These are phyloP conservation scores for Elysia crispata DNA, from an alignment of 2,888 invertebrate genomes.

Conservation along the genomic window DNA sequence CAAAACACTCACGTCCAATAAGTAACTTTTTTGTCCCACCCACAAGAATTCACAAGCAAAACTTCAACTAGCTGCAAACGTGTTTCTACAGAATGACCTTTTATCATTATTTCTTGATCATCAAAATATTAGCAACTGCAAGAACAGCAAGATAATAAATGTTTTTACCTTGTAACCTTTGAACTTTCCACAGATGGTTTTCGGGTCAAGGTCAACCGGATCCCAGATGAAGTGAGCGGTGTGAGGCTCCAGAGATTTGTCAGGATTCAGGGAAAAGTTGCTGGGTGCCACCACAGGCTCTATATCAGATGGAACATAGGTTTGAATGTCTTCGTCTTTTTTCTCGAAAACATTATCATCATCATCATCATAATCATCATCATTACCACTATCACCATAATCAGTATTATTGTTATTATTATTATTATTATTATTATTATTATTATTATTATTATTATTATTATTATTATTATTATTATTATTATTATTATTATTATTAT, in stretches of 20 bases:
- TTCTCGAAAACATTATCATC: neutral
- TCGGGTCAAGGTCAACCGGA: slow-evolving; percentile 64
- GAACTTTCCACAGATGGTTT: slow-evolving; percentile 66
- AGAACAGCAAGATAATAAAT: too few species aligned
- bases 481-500: neutral
- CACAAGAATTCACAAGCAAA: too few species aligned
- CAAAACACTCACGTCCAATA: too few species aligned
- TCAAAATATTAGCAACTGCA: too few species aligned
- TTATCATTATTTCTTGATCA: too few species aligned
- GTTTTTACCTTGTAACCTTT: slow-evolving; percentile 67
- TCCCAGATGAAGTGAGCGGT: slow-evolving; percentile 73
- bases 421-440: slow-evolving; percentile 13
- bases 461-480: slow-evolving; percentile 1
- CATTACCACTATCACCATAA: slow-evolving; percentile 28
- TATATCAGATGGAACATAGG: slow-evolving; percentile 53
- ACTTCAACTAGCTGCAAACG: too few species aligned
- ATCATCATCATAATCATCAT: slow-evolving; percentile 20
- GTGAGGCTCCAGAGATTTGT: slow-evolving; percentile 62
- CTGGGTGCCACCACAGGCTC: slow-evolving; percentile 66
- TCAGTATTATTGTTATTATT: slow-evolving; percentile 5
- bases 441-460: neutral
- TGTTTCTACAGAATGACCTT: too few species aligned
- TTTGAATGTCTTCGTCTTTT: neutral
- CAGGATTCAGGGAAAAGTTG: slow-evolving; percentile 69
- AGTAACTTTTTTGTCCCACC: too few species aligned